These are phyloP conservation scores for Catotricha subobsoleta DNA, from an alignment of 2,888 invertebrate species.

Conservation along the genomic window DNA sequence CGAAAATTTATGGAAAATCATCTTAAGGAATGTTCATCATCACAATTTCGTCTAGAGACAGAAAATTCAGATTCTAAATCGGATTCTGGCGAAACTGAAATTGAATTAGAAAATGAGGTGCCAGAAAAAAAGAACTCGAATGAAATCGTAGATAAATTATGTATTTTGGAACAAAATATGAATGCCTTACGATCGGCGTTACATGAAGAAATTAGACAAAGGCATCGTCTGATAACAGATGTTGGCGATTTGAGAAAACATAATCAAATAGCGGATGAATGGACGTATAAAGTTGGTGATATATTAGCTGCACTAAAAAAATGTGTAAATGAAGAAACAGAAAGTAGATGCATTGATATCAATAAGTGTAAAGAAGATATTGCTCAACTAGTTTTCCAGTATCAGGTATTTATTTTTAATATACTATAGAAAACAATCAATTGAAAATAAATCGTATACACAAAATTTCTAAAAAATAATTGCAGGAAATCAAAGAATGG, in stretches of 20 bases:
- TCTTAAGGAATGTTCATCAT: slow-evolving; percentile 29
- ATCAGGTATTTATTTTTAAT: slow-evolving; percentile 26
- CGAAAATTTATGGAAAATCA: slow-evolving; percentile 44
- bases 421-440: no score
- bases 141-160: slow-evolving; percentile 13
- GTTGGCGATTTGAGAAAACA: slow-evolving; percentile 27
- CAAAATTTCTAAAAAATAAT: neutral
- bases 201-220: slow-evolving; percentile 28
- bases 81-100: neutral
- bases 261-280: slow-evolving; percentile 27
- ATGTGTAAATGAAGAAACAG: slow-evolving; percentile 34
- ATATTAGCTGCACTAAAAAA: slow-evolving; percentile 30
- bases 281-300: slow-evolving; percentile 22
- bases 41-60: neutral
- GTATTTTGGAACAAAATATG: slow-evolving; percentile 18
- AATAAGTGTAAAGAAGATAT: slow-evolving; percentile 37
- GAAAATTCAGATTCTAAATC: neutral
- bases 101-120: no score
- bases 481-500: slow-evolving; percentile 3
- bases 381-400: slow-evolving; percentile 32
- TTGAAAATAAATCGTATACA: neutral
- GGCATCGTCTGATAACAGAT: slow-evolving; percentile 27
- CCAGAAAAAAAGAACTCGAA: no score
- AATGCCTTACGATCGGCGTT: slow-evolving; percentile 18
- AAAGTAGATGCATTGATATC: slow-evolving; percentile 31